A percentile compares a stretch with the other conserved stretches of the same genome.
Conservation (phyloP, 2,797 vertebrate genomes). For the Sebastes kiyomatsui region DNA sequence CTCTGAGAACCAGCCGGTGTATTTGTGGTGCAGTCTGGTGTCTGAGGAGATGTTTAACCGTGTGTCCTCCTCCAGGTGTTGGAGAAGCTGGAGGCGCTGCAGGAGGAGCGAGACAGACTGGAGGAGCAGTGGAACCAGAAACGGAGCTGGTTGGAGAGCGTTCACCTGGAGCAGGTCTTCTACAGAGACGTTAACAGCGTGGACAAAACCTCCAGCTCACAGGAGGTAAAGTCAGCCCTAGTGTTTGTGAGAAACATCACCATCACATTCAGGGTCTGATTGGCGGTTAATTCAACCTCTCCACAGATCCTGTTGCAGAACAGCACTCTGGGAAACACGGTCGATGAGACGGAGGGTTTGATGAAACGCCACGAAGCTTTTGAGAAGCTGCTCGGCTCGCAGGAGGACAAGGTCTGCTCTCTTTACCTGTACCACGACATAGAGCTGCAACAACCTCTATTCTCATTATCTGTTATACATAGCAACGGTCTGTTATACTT, state of each 20-base stretch:
- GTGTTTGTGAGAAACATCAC: neutral
- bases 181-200: conserved; percentile 84
- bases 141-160: conserved; percentile 81
- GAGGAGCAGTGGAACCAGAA: conserved; percentile 85
- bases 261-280: neutral
- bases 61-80: conserved; percentile 69
- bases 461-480: no score
- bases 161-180: conserved; percentile 86
- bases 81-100: conserved; percentile 81
- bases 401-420: conserved; percentile 88
- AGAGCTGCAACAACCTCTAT: no score
- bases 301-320: conserved; percentile 86
- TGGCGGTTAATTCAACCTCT: neutral
- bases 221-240: conserved; percentile 77
- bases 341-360: conserved; percentile 86
- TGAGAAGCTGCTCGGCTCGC: conserved; percentile 88
- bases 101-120: conserved; percentile 75
- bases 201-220: conserved; percentile 83
- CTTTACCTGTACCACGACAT: no score
- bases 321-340: conserved; percentile 82
- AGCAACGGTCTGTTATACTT: no score
- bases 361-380: conserved; percentile 90
- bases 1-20: no score
- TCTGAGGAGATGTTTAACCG: neutral
- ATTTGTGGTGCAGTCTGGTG: neutral